Evolutionary conservation across 2,888 invertebrate genomes (phyloP), one percentile per base, ranked within the genome.

Genomic region (Apocheima hispidaria): DNA sequence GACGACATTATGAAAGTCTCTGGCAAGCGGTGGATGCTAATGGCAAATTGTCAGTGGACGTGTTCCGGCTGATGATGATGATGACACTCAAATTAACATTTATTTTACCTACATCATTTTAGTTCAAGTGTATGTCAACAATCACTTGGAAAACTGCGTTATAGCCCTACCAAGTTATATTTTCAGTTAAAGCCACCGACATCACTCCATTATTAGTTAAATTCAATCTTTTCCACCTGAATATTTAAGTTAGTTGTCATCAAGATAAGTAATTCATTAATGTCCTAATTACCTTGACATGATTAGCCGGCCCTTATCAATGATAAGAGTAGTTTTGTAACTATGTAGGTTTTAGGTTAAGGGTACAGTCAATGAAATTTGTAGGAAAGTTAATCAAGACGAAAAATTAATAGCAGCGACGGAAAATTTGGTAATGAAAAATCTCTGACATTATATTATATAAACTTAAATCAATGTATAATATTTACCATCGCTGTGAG

Each of bases 281-380:
- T 54, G 67, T 38, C 65, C 69, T 65, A 69, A 63, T 66, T 66
- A 53, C 70, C 70, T 68, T 72, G 72, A 55, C 72, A 69, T 54
- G 33, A 35, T 53, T 66, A 51, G 9, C 9, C 10, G 16, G 52
- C 44, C 52, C 63, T 70, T 70, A 70, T 70, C 70, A 54, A 2
- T 14, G 70, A 65, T 70, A 70, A 64, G 21, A 21, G 38, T 43
- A 43, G 51, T 55, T 63, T 53, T 51, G 61, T 52, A 63, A 65
- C 36, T 51, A 14, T 35, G 28, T 9, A 0, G 14, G 1, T 63
- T 66, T 69, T 59, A 53, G 66, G 68, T 66, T 64, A 66, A 65
- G 65, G 64, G 58, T 58, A 63, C 59, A 26, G 26, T 26, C 14
- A 44, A 26, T 43, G 23, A 18, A 33, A 30, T 30, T 46, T 30